These are phyloP conservation scores for Muntiacus muntjak DNA, from an alignment of 2,113 vertebrate genomes.

Conservation along the genomic window DNA sequence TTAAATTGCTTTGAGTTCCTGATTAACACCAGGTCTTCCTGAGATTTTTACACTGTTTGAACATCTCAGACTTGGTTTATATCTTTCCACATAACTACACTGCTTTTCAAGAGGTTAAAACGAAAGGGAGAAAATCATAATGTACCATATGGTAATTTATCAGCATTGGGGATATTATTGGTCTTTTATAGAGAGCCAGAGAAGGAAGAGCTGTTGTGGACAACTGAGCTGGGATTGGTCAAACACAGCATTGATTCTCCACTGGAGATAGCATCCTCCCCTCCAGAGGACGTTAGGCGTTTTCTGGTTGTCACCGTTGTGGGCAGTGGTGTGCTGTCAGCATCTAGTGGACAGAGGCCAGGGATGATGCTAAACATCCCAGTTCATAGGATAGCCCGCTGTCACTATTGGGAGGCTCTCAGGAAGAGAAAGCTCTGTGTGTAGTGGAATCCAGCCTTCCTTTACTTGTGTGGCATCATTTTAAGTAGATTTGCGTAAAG, in stretches of 20 bases:
- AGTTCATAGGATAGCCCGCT: accelerated
- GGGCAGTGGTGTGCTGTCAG: not conserved
- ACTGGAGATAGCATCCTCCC: accelerated
- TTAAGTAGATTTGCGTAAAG: not conserved
- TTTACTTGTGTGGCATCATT: not conserved
- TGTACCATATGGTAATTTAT: not conserved
- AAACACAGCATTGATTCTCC: not conserved
- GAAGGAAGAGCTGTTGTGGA: not conserved
- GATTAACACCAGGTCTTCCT: not conserved
- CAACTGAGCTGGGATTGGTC: not conserved
- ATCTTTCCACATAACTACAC: not conserved
- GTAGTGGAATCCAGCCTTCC: not conserved
- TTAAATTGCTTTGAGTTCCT: not conserved
- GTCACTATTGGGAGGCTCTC: not conserved
- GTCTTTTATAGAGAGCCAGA: not conserved
- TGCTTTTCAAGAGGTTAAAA: not conserved
- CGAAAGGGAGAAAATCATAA: not conserved
- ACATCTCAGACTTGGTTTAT: not conserved
- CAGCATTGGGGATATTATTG: not conserved
- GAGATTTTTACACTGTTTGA: not conserved
- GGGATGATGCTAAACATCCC: not conserved
- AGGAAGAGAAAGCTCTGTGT: not conserved
- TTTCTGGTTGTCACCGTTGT: not conserved
- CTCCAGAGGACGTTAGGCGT: no score
- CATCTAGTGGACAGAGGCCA: not conserved